These are phyloP conservation scores for Gobio occitaniae DNA, from an alignment of 2,797 vertebrate genomes.

Conservation along the genomic window DNA sequence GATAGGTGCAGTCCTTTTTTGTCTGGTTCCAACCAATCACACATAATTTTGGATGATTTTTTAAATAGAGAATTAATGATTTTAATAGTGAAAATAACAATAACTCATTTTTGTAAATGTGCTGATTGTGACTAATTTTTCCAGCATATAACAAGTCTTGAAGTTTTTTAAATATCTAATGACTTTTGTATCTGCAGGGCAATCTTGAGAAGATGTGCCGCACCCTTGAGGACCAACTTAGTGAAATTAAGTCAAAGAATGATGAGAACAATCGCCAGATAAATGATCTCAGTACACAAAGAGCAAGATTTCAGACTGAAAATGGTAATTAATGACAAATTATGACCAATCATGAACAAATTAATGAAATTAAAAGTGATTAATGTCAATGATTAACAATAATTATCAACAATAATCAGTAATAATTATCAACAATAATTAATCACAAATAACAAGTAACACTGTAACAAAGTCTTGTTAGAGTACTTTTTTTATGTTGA, in stretches of 20 bases:
- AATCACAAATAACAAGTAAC: background rate
- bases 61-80: background rate
- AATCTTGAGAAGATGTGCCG: conserved; percentile 88
- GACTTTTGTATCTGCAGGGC: conserved; percentile 70
- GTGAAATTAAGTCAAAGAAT: conserved; percentile 83
- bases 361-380: background rate
- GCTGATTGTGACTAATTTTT: background rate
- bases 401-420: background rate
- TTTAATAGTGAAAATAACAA: too few species aligned
- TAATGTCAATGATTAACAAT: background rate
- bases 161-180: conserved; percentile 43
- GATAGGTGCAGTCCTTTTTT: background rate
- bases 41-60: background rate
- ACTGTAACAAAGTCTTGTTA: background rate
- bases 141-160: conserved; percentile 15
- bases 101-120: background rate
- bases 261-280: conserved; percentile 77
- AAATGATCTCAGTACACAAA: conserved; percentile 75
- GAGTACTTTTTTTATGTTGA: background rate
- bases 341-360: background rate
- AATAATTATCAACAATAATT: background rate
- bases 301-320: conserved; percentile 87
- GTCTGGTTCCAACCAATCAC: background rate
- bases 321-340: conserved; percentile 75
- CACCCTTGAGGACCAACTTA: conserved; percentile 85